phyloP scores from a whole-genome alignment of 1,140 invertebrate genomes.

The Thaumatotibia leucotreta region DNA sequence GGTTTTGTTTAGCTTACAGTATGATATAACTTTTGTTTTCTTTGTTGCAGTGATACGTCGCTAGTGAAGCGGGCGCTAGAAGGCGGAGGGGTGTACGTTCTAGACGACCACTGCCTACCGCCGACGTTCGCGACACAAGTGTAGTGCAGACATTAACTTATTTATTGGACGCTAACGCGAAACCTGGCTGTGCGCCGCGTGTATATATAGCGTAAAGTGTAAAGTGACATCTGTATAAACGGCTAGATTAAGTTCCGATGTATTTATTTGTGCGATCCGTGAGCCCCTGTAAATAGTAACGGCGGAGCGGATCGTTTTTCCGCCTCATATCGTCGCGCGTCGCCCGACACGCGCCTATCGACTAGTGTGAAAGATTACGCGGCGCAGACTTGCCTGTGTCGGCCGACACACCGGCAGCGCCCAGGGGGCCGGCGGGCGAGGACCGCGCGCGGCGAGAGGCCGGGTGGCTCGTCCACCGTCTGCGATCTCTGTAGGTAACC shows the following conservation, averaged over 20 bases:
- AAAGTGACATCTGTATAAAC: conserved; percentile 74
- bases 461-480: conserved; percentile 55
- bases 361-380: neutral
- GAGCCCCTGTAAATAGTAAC: conserved; percentile 67
- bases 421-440: conserved; percentile 29
- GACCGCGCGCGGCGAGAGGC: conserved; percentile 61
- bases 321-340: conserved; percentile 60
- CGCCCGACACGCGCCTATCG: conserved; percentile 26
- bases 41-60: conserved; percentile 73
- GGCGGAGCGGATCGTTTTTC: conserved; percentile 57
- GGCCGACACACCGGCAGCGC: neutral
- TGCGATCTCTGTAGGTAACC: conserved; percentile 72
- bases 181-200: conserved; percentile 71
- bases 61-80: conserved; percentile 73
- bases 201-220: conserved; percentile 74
- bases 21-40: conserved; percentile 21
- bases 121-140: conserved; percentile 76
- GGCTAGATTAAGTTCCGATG: conserved; percentile 67
- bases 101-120: conserved; percentile 75
- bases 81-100: conserved; percentile 73
- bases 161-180: conserved; percentile 72
- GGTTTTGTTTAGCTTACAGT: neutral
- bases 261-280: conserved; percentile 70
- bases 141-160: conserved; percentile 67
- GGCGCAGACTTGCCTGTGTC: neutral